These are phyloP conservation scores for Nanorana parkeri DNA, from an alignment of 2,113 vertebrate genomes.

Conservation along the genomic window DNA sequence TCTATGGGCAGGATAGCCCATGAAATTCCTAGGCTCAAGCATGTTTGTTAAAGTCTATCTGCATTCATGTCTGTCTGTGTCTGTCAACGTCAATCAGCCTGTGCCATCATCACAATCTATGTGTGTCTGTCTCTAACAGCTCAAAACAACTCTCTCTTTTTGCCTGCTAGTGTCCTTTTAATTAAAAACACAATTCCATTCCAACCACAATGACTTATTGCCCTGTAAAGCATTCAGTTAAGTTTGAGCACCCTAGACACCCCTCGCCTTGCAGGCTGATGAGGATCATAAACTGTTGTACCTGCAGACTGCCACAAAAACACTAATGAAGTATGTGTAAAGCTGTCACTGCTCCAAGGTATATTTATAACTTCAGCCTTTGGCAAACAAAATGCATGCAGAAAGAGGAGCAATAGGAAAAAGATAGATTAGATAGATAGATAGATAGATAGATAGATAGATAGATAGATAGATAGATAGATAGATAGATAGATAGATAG, in stretches of 20 bases:
- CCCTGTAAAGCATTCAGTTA: not conserved
- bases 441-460: conserved; percentile 4
- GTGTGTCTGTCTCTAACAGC: too few relatives aligned
- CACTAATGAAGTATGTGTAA: conserved; percentile 22
- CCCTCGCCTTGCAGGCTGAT: conserved; percentile 4
- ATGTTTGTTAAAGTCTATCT: too few relatives aligned
- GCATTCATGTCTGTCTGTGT: too few relatives aligned
- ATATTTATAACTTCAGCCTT: conserved; percentile 25
- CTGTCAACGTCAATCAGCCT: too few relatives aligned
- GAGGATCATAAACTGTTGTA: conserved; percentile 29
- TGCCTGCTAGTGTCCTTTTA: conserved; percentile 19
- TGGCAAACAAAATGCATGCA: not conserved
- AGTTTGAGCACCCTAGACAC: not conserved
- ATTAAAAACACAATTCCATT: conserved; percentile 1
- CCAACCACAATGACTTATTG: conserved; percentile 16
- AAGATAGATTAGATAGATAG: not conserved
- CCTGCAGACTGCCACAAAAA: conserved; percentile 5
- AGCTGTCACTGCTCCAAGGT: conserved; percentile 6
- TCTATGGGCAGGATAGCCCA: too few relatives aligned
- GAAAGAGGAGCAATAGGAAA: not conserved
- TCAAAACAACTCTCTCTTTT: not conserved
- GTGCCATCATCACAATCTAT: too few relatives aligned
- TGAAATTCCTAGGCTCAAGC: too few relatives aligned
- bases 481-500: conserved; percentile 1
- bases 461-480: conserved; percentile 4